Evolutionary conservation across 2,888 invertebrate species (phyloP).

Genomic region (Drosophila peninsularis): DNA sequence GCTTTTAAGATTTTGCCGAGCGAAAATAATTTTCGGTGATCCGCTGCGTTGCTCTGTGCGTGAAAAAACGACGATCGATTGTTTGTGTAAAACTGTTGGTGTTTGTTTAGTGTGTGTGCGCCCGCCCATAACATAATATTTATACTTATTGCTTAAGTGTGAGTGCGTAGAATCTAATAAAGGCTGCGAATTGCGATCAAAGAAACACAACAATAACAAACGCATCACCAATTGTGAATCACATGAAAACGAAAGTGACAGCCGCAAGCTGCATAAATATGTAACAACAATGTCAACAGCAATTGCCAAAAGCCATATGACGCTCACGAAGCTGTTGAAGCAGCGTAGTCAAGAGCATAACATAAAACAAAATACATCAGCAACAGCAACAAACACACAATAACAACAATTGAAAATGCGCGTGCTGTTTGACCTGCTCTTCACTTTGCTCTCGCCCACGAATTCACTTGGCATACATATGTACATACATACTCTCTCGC

Average conservation of each 20-base stretch:
- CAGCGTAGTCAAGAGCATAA: constrained; percentile 46
- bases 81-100: constrained; percentile 41
- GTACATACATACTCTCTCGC: neutral
- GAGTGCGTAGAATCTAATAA: constrained; percentile 37
- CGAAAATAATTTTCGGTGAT: constrained; percentile 68
- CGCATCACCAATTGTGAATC: constrained; percentile 45
- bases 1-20: constrained; percentile 82
- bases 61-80: constrained; percentile 48
- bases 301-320: constrained; percentile 45
- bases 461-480: constrained; percentile 15
- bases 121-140: constrained; percentile 43
- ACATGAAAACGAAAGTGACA: constrained; percentile 72
- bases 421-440: constrained; percentile 70
- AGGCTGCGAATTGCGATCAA: constrained; percentile 45
- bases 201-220: constrained; percentile 28
- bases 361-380: constrained; percentile 38
- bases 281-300: constrained; percentile 74
- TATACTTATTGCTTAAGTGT: constrained; percentile 34
- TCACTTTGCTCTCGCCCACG: constrained; percentile 62
- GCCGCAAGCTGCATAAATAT: constrained; percentile 46
- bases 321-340: constrained; percentile 25
- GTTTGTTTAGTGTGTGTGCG: constrained; percentile 21
- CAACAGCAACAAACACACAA: constrained; percentile 10
- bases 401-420: constrained; percentile 52
- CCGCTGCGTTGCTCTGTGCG: constrained; percentile 49